Percentiles rank a stretch among this genome's conserved stretches.
phyloP scores from a whole-genome alignment of 2,113 vertebrate genomes.

The Mirounga angustirostris region DNA sequence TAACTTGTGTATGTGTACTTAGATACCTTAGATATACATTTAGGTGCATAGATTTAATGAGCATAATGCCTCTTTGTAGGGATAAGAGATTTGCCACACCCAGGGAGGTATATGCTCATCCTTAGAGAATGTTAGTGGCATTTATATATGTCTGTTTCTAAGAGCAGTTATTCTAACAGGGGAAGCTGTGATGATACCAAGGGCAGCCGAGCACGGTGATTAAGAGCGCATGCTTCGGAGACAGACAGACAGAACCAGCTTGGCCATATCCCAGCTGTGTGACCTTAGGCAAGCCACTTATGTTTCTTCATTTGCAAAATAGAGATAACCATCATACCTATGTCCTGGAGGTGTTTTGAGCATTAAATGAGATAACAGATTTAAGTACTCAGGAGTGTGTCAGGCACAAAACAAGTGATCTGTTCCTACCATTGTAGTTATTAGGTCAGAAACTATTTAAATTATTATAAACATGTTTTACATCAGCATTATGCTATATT shows the following conservation, averaged over 20 bases:
- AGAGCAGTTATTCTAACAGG: background rate
- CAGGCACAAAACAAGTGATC: background rate
- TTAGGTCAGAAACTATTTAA: background rate
- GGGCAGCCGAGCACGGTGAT: background rate
- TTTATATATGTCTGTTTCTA: background rate
- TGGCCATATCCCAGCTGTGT: background rate
- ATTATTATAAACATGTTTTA: background rate
- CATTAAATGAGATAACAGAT: background rate
- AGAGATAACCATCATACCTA: background rate
- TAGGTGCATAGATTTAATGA: background rate
- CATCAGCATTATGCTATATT: background rate
- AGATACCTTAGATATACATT: background rate
- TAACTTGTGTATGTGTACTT: background rate
- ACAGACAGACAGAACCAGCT: background rate
- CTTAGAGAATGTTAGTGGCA: background rate
- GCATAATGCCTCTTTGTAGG: background rate
- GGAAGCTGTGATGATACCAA: background rate
- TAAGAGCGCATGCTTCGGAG: background rate
- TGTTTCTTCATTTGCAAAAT: conserved; percentile 7
- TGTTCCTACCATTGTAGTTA: background rate
- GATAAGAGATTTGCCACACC: background rate
- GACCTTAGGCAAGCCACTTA: background rate
- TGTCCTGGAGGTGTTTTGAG: background rate
- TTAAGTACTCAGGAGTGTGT: background rate
- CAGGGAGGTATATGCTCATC: background rate